Conservation (phyloP, 2,888 invertebrate genomes). For the Formica aserva region DNA sequence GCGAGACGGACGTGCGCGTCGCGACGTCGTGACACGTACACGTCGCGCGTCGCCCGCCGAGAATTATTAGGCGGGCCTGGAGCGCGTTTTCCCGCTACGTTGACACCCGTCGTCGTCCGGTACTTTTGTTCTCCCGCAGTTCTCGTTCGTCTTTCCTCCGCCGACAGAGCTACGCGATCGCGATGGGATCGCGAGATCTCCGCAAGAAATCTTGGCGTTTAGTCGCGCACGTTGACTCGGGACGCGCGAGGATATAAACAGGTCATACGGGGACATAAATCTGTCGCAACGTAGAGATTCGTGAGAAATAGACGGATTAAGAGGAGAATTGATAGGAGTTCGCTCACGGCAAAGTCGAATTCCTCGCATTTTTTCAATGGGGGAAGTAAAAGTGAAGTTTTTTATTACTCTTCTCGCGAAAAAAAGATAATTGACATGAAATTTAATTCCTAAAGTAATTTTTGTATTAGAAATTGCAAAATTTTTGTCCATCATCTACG, state of each 20-base stretch:
- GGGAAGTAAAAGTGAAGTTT: background rate
- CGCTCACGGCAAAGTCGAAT: background rate
- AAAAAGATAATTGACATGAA: background rate
- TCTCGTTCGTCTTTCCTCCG: background rate
- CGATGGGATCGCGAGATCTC: slow-evolving; percentile 1
- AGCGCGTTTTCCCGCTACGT: slow-evolving; percentile 55
- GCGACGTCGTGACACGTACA: slow-evolving; percentile 83
- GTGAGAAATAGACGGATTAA: slow-evolving; percentile 33
- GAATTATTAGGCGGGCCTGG: slow-evolving; percentile 84
- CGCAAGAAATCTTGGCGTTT: background rate
- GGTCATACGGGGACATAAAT: slow-evolving; percentile 20
- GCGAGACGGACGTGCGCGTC: slow-evolving; percentile 82
- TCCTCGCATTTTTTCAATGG: background rate
- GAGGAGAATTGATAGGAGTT: slow-evolving; percentile 2
- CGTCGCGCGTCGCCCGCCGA: slow-evolving; percentile 79
- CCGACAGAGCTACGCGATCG: slow-evolving; percentile 2
- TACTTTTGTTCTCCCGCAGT: slow-evolving; percentile 40
- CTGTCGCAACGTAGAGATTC: slow-evolving; percentile 18
- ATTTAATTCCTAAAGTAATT: background rate
- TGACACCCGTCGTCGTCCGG: slow-evolving; percentile 30
- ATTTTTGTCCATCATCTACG: background rate
- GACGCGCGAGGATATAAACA: slow-evolving; percentile 32
- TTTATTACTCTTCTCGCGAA: background rate
- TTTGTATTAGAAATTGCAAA: background rate
- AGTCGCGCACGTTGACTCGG: slow-evolving; percentile 11